Conservation (phyloP, 1,140 invertebrate genomes). For the Diorhabda carinulata region DNA sequence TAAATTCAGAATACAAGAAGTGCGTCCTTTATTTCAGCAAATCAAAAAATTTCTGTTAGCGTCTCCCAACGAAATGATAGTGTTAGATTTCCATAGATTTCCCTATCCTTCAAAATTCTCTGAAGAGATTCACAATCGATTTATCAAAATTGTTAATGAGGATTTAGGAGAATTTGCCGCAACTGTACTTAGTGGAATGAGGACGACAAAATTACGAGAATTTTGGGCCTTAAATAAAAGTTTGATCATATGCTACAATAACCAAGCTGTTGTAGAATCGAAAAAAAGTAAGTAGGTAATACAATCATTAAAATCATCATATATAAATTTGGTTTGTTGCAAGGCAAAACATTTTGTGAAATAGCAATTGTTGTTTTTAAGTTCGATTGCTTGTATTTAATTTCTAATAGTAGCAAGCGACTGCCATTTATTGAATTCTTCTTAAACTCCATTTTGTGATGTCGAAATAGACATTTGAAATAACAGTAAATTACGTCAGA, state of each 20-base stretch:
- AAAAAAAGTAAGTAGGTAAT: too few species aligned
- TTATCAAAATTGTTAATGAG: slow-evolving; percentile 57
- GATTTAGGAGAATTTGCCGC: slow-evolving; percentile 59
- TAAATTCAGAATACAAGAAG: slow-evolving; percentile 59
- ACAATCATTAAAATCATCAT: too few species aligned
- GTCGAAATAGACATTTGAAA: too few species aligned
- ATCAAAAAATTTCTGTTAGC: slow-evolving; percentile 60
- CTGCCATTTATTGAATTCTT: too few species aligned
- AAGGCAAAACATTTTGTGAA: too few species aligned
- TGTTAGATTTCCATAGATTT: slow-evolving; percentile 70
- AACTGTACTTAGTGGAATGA: slow-evolving; percentile 48
- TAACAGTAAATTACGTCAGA: too few species aligned
- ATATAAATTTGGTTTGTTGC: too few species aligned
- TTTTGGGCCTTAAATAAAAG: slow-evolving; percentile 59
- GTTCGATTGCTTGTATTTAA: too few species aligned
- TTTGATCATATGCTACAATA: slow-evolving; percentile 60
- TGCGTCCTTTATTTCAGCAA: slow-evolving; percentile 59
- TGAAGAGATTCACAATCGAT: slow-evolving; percentile 52
- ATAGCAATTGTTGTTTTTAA: too few species aligned
- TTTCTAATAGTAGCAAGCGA: too few species aligned
- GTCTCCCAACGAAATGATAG: slow-evolving; percentile 62
- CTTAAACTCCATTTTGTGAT: too few species aligned
- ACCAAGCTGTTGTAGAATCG: neutral
- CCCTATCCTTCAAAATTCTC: slow-evolving; percentile 63
- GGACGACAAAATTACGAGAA: slow-evolving; percentile 59